Evolutionary conservation across 2,797 vertebrate species (phyloP), one percentile per base, ranked within the genome.

Genomic region (Enteromius afrohamiltoni): DNA sequence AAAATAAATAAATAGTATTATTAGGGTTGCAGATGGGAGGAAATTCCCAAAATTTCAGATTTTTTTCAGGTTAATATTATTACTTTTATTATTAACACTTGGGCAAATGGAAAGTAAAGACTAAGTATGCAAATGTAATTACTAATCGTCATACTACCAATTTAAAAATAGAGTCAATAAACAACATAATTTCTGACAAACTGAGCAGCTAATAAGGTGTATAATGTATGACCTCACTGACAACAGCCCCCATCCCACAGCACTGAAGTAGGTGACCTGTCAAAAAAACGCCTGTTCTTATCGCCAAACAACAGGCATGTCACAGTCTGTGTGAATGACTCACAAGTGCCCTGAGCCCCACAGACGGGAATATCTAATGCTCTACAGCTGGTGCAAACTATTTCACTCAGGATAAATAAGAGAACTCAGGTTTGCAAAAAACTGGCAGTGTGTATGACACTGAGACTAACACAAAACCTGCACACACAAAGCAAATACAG

Each of bases 281-380:
- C 11, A 19, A 71, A 65, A 53, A 75, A 69, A 1, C 23, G 10
- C n/a, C 68, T 74, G 31, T 58, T 73, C 34, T 80, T 68, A 88
- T 83, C 70, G 37, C 65, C 67, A 83, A 51, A 85, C 79, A 87
- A 82, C 85, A 87, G 74, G 60, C 82, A 73, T 42, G 60, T 83
- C 58, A 58, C 80, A 76, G 23, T 26, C 55, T 49, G 29, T 4
- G 47, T 34, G 21, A 64, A 45, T 62, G 70, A 53, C 77, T 80
- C 71, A 67, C 2, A 62, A 17, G 10, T 29, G 70, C 58, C 42
- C 14, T 31, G 19, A 64, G 17, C 5, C 34, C 55, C 34, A 65
- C 51, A 67, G 45, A 67, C 13, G 0, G 16, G 19, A 14, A 10
- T 51, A 79, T 79, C 77, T 67, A 79, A n/a, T 29, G 1, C 23